Percentiles rank a stretch among this genome's conserved stretches.
Evolutionary conservation across 2,888 invertebrate species (phyloP).

Genomic region (Cryptocephalus moraei): DNA sequence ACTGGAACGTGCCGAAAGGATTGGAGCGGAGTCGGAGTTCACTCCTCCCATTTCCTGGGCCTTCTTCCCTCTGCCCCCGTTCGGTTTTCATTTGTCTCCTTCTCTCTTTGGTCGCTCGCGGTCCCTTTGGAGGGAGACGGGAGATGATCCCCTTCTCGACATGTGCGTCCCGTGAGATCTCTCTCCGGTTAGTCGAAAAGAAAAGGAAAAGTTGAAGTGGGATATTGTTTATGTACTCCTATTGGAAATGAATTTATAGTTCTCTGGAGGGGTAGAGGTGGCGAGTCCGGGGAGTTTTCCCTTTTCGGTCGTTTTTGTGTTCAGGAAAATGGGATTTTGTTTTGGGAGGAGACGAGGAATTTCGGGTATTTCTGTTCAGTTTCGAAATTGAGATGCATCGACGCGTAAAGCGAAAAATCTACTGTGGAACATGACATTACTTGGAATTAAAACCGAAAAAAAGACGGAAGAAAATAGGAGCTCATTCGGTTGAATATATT

Average conservation of each 20-base stretch:
- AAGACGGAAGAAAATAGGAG: too few species aligned
- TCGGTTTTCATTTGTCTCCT: conserved; percentile 27
- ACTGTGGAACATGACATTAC: too few species aligned
- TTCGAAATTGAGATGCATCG: too few species aligned
- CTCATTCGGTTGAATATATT: too few species aligned
- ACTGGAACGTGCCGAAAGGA: conserved; percentile 29
- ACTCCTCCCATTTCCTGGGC: conserved; percentile 33
- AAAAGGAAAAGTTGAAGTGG: conserved; percentile 3
- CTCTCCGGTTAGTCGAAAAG: conserved; percentile 3
- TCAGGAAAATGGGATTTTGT: too few species aligned
- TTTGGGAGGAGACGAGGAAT: too few species aligned
- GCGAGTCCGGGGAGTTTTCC: too few species aligned
- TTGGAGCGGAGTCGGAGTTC: conserved; percentile 23
- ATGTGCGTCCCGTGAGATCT: conserved; percentile 26
- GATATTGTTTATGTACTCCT: not conserved
- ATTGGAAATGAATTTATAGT: not conserved
- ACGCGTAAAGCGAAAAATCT: too few species aligned
- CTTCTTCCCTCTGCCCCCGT: conserved; percentile 33
- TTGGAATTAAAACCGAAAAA: too few species aligned
- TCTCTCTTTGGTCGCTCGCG: conserved; percentile 21
- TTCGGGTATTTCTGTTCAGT: too few species aligned
- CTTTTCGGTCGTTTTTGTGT: too few species aligned
- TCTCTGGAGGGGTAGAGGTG: too few species aligned
- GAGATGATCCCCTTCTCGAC: conserved; percentile 28
- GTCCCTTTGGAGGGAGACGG: conserved; percentile 28